These are phyloP conservation scores for Metalampra italica DNA, from an alignment of 2,888 invertebrate genomes.

Conservation along the genomic window DNA sequence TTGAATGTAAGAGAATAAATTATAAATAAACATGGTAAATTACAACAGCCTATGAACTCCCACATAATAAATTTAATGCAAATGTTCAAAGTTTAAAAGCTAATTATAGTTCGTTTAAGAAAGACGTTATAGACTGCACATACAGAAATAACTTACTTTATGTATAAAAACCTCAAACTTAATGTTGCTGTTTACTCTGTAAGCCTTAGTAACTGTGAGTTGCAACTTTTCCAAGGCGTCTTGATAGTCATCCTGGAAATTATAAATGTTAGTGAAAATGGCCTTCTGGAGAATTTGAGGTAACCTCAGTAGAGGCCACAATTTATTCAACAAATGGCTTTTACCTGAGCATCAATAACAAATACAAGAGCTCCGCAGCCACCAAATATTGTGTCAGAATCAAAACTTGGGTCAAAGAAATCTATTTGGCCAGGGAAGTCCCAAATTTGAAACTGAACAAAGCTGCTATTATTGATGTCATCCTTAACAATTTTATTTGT, in stretches of 20 bases:
- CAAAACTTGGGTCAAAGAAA: conserved; percentile 97
- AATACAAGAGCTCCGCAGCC: conserved; percentile 98
- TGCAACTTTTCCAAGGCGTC: conserved; percentile 96
- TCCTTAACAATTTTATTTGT: conserved; percentile 99
- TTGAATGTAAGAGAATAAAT: too few relatives aligned
- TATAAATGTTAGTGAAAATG: neutral
- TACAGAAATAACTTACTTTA: conserved; percentile 80
- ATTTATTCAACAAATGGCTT: too few relatives aligned
- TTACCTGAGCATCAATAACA: conserved; percentile 97
- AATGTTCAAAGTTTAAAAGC: too few relatives aligned
- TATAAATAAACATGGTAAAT: too few relatives aligned
- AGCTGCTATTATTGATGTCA: conserved; percentile 96
- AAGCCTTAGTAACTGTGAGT: conserved; percentile 95
- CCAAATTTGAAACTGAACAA: conserved; percentile 99
- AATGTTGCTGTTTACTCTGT: conserved; percentile 96
- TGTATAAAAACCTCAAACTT: conserved; percentile 99
- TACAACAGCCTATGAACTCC: too few relatives aligned
- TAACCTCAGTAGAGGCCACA: too few relatives aligned
- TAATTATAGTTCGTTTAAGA: too few relatives aligned
- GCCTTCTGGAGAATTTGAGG: too few relatives aligned
- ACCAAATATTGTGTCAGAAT: conserved; percentile 97
- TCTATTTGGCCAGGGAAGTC: conserved; percentile 99
- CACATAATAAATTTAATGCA: too few relatives aligned
- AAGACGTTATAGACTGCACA: too few relatives aligned
- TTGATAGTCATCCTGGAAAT: conserved; percentile 93